Evolutionary conservation across 2,797 vertebrate species (phyloP), one percentile per base, ranked within the genome.

Genomic region (Eulemur mongoz): DNA sequence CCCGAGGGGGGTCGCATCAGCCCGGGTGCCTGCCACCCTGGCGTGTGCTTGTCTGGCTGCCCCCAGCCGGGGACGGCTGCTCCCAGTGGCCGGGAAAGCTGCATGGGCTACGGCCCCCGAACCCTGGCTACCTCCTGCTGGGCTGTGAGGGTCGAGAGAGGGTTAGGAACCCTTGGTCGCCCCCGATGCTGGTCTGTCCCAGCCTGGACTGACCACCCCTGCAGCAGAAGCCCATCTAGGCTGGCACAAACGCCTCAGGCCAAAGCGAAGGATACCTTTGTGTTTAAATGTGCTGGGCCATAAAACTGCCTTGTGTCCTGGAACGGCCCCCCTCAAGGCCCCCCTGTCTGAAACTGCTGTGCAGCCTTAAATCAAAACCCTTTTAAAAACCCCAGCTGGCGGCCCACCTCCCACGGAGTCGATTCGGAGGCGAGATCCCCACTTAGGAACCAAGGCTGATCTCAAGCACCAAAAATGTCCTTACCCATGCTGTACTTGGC

Each of bases 401-500:
- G 0, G 25, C 27, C 96, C 50, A 10, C 35, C 94, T 85, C 94
- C 97, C 96, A 75, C 69, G 11, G 67, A 35, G 92, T 84, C 1
- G 93, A 79, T 15, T 1, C 8, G 17, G 67, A 82, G 87, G 97
- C 89, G 40, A 85, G 98, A 97, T 87, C 72, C 89, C 61, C 73
- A 43, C 22, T 32, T 93, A 59, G 86, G 96, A 95, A 79, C 1
- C 0, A 22, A 17, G 7, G 84, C 89, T 0, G 80, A 95, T 40
- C 80, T 97, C 91, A 89, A 85, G 92, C 48, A 86, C 94, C 94
- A 95, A 85, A 82, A 94, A 85, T 65, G 80, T 94, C 90, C 99
- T 99, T 99, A 99, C 99, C 99, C 99, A 99, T 99, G 98, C 98
- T 98, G 95, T 99, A 99, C 97, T 99, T 99, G 93, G 99, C 99